phyloP scores from a whole-genome alignment of 2,797 vertebrate species.

The Propithecus deckenii region DNA sequence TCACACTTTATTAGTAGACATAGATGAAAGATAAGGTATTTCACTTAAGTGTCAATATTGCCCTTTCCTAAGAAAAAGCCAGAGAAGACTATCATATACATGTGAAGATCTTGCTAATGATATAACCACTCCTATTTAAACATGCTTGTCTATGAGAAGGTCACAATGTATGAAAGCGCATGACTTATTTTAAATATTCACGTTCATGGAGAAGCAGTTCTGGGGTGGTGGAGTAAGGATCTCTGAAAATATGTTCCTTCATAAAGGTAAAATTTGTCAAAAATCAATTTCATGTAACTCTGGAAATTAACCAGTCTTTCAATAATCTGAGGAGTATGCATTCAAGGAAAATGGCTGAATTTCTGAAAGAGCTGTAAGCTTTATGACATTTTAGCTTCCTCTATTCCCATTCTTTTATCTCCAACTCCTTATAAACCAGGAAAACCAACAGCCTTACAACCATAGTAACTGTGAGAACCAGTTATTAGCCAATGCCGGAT shows the following conservation, averaged over 20 bases:
- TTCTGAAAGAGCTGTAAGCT: neutral
- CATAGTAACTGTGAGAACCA: neutral
- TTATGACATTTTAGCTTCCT: neutral
- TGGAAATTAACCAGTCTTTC: neutral
- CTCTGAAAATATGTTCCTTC: neutral
- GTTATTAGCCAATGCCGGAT: neutral
- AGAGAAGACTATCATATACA: neutral
- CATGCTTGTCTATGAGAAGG: neutral
- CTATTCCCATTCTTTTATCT: neutral
- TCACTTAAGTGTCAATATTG: neutral
- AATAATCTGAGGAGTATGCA: neutral
- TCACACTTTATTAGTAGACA: neutral
- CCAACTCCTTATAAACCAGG: neutral
- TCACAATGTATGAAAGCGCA: neutral
- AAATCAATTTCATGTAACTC: neutral
- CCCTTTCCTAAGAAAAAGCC: neutral
- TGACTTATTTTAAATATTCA: neutral
- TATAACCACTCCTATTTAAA: neutral
- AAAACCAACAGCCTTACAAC: neutral
- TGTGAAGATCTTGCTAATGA: neutral
- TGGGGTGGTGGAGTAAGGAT: neutral
- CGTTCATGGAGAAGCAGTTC: neutral
- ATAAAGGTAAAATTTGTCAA: neutral
- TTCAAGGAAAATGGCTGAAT: neutral
- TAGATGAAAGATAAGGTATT: neutral